Conservation (phyloP, 2,797 vertebrate genomes). For the Gymnoscopelus microlampas region DNA sequence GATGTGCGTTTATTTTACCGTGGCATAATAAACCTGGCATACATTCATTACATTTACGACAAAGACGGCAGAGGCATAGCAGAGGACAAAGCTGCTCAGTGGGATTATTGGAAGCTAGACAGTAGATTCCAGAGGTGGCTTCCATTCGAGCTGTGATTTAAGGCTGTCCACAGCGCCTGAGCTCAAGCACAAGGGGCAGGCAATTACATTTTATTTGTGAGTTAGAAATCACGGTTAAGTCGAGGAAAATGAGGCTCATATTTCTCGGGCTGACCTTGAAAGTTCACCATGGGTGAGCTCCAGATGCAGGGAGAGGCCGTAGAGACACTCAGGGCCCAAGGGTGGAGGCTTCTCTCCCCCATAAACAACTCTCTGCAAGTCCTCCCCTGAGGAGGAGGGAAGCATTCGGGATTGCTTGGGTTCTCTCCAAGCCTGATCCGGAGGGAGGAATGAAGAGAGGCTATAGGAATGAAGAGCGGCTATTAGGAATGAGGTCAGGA, state of each 20-base stretch:
- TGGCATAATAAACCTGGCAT: slow-evolving; percentile 1
- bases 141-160: slow-evolving; percentile 37
- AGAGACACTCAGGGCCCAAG: slow-evolving; percentile 10
- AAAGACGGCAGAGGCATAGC: slow-evolving; percentile 1
- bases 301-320: slow-evolving; percentile 55
- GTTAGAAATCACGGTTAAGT: slow-evolving; percentile 24
- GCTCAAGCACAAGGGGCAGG: neutral
- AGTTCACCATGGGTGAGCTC: slow-evolving; percentile 33
- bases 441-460: slow-evolving; percentile 35
- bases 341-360: slow-evolving; percentile 34
- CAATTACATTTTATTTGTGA: slow-evolving; percentile 29
- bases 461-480: neutral
- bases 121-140: slow-evolving; percentile 16
- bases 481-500: no score
- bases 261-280: slow-evolving; percentile 24
- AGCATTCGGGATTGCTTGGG: slow-evolving; percentile 45
- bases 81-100: neutral
- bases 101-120: slow-evolving; percentile 18
- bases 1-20: slow-evolving; percentile 18
- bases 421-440: slow-evolving; percentile 30
- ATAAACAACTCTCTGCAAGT: slow-evolving; percentile 37
- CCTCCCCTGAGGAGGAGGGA: slow-evolving; percentile 6
- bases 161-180: slow-evolving; percentile 3
- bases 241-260: neutral
- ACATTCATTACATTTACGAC: slow-evolving; percentile 18